Evolutionary conservation across 1,140 invertebrate genomes (phyloP).

Genomic region (Philotrypesis tridentata): DNA sequence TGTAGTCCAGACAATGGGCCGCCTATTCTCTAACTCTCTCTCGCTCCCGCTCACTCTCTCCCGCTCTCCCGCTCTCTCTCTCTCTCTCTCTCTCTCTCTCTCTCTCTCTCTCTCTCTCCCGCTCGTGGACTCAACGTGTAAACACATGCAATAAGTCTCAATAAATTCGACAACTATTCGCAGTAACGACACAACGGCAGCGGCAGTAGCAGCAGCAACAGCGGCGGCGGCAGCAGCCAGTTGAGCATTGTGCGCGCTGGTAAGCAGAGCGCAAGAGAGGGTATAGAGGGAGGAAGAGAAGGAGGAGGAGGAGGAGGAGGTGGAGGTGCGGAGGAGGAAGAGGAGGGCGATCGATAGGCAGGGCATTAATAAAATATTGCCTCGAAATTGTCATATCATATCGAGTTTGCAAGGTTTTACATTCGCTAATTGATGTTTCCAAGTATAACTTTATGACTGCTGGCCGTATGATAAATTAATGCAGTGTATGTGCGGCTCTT

Average conservation of each 20-base stretch:
- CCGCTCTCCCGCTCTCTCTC: no score
- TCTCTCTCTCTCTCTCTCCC: neutral
- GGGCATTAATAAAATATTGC: constrained; percentile 45
- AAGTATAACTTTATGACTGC: constrained; percentile 47
- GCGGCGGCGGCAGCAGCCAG: neutral
- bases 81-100: neutral
- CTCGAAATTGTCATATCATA: constrained; percentile 39
- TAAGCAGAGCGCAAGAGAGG: neutral
- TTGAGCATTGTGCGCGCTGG: neutral
- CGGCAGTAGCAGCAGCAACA: no score
- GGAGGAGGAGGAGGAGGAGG: neutral
- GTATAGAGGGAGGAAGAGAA: neutral
- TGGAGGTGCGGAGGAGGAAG: neutral
- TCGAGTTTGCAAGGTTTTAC: constrained; percentile 39
- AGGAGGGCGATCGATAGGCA: neutral
- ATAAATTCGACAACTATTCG: neutral
- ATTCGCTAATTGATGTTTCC: constrained; percentile 48
- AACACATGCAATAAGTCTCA: neutral
- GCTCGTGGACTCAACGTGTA: neutral
- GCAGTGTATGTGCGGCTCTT: neutral
- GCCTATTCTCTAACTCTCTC: constrained; percentile 63
- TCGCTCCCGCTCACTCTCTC: neutral
- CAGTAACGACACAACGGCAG: neutral
- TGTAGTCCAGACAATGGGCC: constrained; percentile 73
- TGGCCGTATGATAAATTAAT: constrained; percentile 38